A percentile compares a stretch with the other conserved stretches of the same genome.
Conservation (phyloP, 1,140 invertebrate genomes). For the Drosophila jambulina region DNA sequence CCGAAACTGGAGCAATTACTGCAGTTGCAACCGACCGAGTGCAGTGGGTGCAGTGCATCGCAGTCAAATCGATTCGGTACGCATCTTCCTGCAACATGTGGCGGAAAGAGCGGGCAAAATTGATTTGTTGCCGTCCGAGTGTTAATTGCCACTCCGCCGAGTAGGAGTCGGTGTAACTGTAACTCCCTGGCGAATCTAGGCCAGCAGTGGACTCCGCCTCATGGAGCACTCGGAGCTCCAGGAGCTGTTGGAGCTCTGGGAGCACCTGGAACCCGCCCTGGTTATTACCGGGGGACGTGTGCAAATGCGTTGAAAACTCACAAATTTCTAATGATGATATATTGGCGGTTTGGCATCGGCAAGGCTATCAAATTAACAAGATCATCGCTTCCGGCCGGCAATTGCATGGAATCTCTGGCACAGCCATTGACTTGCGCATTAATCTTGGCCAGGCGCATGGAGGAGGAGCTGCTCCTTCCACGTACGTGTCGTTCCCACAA, state of each 20-base stretch:
- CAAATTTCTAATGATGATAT: slow-evolving; percentile 82
- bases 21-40: slow-evolving; percentile 4
- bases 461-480: slow-evolving; percentile 8
- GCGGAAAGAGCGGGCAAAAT: slow-evolving; percentile 71
- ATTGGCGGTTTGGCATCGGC: slow-evolving; percentile 51
- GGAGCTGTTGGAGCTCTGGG: neutral
- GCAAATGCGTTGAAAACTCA: slow-evolving; percentile 77
- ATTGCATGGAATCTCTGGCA: slow-evolving; percentile 36
- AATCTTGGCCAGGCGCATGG: slow-evolving; percentile 45
- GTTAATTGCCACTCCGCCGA: slow-evolving; percentile 73
- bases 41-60: slow-evolving; percentile 30
- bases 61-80: slow-evolving; percentile 80
- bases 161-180: slow-evolving; percentile 55
- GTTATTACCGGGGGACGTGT: slow-evolving; percentile 67
- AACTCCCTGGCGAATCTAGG: slow-evolving; percentile 40
- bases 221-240: neutral
- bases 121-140: slow-evolving; percentile 81
- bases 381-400: slow-evolving; percentile 76
- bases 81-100: slow-evolving; percentile 72
- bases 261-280: slow-evolving; percentile 1
- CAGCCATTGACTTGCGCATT: slow-evolving; percentile 71
- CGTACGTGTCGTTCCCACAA: slow-evolving; percentile 41
- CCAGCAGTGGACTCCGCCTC: slow-evolving; percentile 22
- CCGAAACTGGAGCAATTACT: slow-evolving; percentile 60
- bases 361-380: slow-evolving; percentile 81